Conservation (phyloP, 2,797 vertebrate genomes). For the Pogonophryne albipinna region DNA sequence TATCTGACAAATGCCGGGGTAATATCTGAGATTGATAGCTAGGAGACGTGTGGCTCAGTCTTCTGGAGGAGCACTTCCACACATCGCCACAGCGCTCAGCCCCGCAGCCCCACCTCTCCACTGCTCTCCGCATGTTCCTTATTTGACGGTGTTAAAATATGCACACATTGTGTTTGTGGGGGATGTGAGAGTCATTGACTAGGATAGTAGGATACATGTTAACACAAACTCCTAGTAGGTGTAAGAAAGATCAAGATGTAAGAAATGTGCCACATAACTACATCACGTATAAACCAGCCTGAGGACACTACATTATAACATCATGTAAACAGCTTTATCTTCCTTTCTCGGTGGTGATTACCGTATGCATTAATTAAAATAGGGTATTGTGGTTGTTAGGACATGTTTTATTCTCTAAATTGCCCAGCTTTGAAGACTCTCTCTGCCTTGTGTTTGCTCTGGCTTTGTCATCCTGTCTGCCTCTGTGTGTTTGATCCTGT, state of each 20-base stretch:
- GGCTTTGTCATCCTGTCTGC: constrained; percentile 62
- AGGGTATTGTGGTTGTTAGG: background rate
- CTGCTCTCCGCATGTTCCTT: background rate
- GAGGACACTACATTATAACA: background rate
- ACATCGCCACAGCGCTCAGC: background rate
- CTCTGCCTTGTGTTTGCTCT: constrained; percentile 31
- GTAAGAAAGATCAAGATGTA: background rate
- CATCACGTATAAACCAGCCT: background rate
- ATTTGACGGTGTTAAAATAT: background rate
- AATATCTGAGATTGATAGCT: constrained; percentile 78
- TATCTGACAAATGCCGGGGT: constrained; percentile 68
- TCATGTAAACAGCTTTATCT: background rate
- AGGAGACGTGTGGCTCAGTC: constrained; percentile 52
- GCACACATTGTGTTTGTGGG: background rate
- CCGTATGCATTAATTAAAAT: background rate
- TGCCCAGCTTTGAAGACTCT: constrained; percentile 32
- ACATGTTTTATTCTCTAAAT: constrained; percentile 16
- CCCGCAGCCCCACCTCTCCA: constrained; percentile 10
- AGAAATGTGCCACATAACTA: too few relatives aligned
- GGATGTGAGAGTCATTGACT: background rate
- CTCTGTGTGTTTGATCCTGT: constrained; percentile 52
- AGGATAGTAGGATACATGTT: background rate
- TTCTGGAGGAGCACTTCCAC: constrained; percentile 30
- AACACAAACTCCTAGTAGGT: background rate
- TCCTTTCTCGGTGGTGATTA: background rate